phyloP scores from a whole-genome alignment of 2,888 invertebrate genomes.

The Alloscopus bannaensis region DNA sequence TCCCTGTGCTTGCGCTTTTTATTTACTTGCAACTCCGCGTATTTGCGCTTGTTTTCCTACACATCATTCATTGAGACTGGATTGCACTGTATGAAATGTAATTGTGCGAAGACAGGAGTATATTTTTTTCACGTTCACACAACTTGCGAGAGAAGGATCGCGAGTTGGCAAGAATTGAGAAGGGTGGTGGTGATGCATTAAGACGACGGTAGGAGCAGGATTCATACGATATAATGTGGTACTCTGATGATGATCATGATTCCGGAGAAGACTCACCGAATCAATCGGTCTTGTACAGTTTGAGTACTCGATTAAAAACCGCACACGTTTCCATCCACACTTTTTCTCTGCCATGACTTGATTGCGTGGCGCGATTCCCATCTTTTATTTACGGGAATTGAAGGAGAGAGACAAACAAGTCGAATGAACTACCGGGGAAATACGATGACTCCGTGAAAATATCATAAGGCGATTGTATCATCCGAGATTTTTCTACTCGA shows the following conservation, averaged over 20 bases:
- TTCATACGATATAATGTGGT: conserved; percentile 4
- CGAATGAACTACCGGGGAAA: conserved; percentile 57
- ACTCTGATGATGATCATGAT: conserved; percentile 15
- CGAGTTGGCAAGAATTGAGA: too few relatives aligned
- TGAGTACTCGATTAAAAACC: too few relatives aligned
- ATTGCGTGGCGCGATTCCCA: conserved; percentile 8
- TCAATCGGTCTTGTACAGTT: too few relatives aligned
- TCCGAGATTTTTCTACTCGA: not conserved
- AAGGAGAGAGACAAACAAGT: not conserved
- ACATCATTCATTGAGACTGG: conserved; percentile 44
- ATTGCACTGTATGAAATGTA: conserved; percentile 3
- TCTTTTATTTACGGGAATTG: conserved; percentile 1
- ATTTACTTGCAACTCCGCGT: conserved; percentile 38
- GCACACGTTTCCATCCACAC: not conserved
- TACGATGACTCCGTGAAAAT: conserved; percentile 57
- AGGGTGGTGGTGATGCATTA: conserved; percentile 27
- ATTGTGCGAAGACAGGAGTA: not conserved
- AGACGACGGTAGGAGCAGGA: conserved; percentile 3
- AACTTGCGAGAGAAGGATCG: too few relatives aligned
- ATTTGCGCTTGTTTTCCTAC: conserved; percentile 28
- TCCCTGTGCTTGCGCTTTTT: conserved; percentile 32
- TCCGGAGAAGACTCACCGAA: conserved; percentile 29
- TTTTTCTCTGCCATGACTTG: too few relatives aligned
- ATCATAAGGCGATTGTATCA: too few relatives aligned
- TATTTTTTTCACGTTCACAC: too few relatives aligned